phyloP scores from a whole-genome alignment of 2,888 invertebrate species.

The Xestia c-nigrum region DNA sequence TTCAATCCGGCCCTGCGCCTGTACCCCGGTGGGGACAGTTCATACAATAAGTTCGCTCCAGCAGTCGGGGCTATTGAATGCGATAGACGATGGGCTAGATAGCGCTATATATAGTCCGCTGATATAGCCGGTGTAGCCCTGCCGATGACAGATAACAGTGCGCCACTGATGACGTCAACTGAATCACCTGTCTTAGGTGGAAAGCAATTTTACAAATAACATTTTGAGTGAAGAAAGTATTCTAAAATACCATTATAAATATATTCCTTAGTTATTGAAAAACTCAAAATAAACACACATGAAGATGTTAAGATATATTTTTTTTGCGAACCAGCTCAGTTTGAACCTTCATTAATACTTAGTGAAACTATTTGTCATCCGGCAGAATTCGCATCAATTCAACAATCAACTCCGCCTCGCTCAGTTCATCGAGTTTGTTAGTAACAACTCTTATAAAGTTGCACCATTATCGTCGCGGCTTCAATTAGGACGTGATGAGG shows the following conservation, averaged over 20 bases:
- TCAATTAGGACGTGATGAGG: slow-evolving; percentile 52
- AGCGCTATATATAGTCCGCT: slow-evolving; percentile 15
- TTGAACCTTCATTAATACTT: not conserved
- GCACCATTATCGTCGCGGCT: slow-evolving; percentile 30
- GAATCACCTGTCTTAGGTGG: not conserved
- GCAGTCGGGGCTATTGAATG: slow-evolving; percentile 54
- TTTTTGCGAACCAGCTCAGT: not conserved
- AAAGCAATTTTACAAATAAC: not conserved
- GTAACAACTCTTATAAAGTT: slow-evolving; percentile 33
- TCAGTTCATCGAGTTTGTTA: slow-evolving; percentile 14
- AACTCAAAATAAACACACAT: not conserved
- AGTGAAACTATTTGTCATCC: not conserved
- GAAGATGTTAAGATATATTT: not conserved
- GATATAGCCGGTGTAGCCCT: not conserved
- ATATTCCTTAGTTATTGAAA: not conserved
- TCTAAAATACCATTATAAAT: not conserved
- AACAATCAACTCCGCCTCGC: not conserved
- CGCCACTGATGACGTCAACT: slow-evolving; percentile 3
- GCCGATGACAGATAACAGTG: not conserved
- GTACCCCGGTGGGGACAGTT: slow-evolving; percentile 40
- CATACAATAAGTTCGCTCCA: slow-evolving; percentile 56
- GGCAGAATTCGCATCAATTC: not conserved
- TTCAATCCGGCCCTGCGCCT: slow-evolving; percentile 33
- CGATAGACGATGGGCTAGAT: slow-evolving; percentile 43
- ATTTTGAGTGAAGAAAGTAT: not conserved